A percentile compares a stretch with the other conserved stretches of the same genome.
Conservation (phyloP, 1,140 invertebrate species). For the Pinna nobilis region DNA sequence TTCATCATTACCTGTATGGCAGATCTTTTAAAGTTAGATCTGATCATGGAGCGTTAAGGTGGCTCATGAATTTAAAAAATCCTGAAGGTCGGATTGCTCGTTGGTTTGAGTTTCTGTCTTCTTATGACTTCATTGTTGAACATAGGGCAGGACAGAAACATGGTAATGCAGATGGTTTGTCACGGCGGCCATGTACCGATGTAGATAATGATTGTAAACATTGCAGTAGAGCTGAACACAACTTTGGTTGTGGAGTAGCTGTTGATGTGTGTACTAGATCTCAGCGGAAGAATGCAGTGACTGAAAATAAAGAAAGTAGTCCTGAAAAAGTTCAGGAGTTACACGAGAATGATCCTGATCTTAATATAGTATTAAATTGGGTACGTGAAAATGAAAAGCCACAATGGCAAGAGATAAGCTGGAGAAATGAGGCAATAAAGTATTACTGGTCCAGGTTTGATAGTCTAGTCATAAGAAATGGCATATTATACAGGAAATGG, state of each 20-base stretch:
- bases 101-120: conserved; percentile 11
- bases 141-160: background rate
- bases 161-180: too few species aligned
- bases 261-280: conserved; percentile 52
- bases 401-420: background rate
- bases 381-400: background rate
- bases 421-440: background rate
- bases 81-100: conserved; percentile 3
- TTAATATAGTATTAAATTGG: background rate
- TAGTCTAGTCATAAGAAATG: background rate
- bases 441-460: conserved; percentile 10
- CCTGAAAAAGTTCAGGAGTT: background rate
- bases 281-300: background rate
- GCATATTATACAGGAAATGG: conserved; percentile 3
- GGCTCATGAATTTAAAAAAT: conserved; percentile 15
- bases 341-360: background rate
- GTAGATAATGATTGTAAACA: background rate
- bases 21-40: conserved; percentile 8
- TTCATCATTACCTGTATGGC: conserved; percentile 18
- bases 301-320: background rate
- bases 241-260: too few species aligned
- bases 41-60: conserved; percentile 2
- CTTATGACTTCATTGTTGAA: conserved; percentile 5
- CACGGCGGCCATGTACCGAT: background rate
- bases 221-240: too few species aligned